Percentiles rank a stretch among this genome's conserved stretches.
Evolutionary conservation across 2,797 vertebrate genomes (phyloP).

Genomic region (Gallinago nigripennis): DNA sequence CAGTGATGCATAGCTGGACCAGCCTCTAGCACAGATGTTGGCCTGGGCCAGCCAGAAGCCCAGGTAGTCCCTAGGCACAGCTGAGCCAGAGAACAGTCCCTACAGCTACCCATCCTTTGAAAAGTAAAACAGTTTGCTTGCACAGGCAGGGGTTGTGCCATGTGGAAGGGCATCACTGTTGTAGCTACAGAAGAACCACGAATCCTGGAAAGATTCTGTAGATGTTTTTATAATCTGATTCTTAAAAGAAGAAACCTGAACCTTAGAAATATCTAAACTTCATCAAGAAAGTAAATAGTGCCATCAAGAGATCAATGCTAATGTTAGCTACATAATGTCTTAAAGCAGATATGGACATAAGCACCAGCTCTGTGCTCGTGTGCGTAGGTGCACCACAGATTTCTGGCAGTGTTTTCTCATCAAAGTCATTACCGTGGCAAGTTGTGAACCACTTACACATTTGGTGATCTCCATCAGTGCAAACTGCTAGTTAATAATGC

Average conservation of each 20-base stretch:
- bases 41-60: background rate
- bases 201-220: background rate
- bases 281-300: background rate
- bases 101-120: background rate
- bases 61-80: too few relatives aligned
- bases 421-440: slow-evolving; percentile 40
- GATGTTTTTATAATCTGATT: background rate
- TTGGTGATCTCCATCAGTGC: slow-evolving; percentile 56
- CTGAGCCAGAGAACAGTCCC: background rate
- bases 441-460: slow-evolving; percentile 42
- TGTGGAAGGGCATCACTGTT: background rate
- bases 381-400: slow-evolving; percentile 53
- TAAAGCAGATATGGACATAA: background rate
- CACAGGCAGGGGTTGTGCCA: background rate
- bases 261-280: background rate
- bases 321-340: background rate
- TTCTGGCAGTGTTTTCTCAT: slow-evolving; percentile 56
- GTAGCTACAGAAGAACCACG: background rate
- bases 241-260: background rate
- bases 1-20: background rate
- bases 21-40: background rate
- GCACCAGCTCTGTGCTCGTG: slow-evolving; percentile 8
- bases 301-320: background rate
- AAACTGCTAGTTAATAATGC: background rate
- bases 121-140: background rate